A percentile compares a stretch with the other conserved stretches of the same genome.
Conservation (phyloP, 2,113 vertebrate species). For the Chionis minor region DNA sequence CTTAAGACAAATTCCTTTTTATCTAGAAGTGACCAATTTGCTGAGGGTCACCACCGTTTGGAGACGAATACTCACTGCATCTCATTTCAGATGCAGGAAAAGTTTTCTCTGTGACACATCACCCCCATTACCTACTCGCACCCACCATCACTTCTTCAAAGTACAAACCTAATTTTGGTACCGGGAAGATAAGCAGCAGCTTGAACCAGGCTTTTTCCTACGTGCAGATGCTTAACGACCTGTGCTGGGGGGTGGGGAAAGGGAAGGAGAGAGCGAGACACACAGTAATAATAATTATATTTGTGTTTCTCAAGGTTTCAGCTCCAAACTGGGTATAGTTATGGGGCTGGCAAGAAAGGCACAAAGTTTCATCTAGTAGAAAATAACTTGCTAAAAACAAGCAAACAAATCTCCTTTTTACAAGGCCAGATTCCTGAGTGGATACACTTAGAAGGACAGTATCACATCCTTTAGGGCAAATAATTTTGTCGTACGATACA, state of each 20-base stretch:
- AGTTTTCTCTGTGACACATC: neutral
- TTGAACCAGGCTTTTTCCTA: neutral
- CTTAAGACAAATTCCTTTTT: neutral
- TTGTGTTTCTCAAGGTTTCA: neutral
- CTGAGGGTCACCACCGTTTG: neutral
- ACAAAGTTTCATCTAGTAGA: neutral
- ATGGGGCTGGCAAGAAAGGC: neutral
- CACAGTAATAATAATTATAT: neutral
- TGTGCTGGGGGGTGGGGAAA: neutral
- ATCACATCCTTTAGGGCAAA: neutral
- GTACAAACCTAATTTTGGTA: neutral
- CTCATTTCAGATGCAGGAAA: neutral
- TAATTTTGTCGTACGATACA: neutral
- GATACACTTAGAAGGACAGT: neutral
- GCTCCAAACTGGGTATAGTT: neutral
- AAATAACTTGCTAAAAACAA: neutral
- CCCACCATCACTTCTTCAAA: neutral
- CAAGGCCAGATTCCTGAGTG: conserved; percentile 1
- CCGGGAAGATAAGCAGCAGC: neutral
- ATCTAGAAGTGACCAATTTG: neutral
- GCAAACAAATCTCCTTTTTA: neutral
- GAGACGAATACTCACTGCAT: neutral
- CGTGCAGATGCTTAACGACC: neutral
- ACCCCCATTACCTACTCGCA: neutral
- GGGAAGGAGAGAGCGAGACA: neutral